Percentiles rank a stretch among this genome's conserved stretches.
Conservation (phyloP, 1,140 invertebrate species). For the Phocides pigmalion region DNA sequence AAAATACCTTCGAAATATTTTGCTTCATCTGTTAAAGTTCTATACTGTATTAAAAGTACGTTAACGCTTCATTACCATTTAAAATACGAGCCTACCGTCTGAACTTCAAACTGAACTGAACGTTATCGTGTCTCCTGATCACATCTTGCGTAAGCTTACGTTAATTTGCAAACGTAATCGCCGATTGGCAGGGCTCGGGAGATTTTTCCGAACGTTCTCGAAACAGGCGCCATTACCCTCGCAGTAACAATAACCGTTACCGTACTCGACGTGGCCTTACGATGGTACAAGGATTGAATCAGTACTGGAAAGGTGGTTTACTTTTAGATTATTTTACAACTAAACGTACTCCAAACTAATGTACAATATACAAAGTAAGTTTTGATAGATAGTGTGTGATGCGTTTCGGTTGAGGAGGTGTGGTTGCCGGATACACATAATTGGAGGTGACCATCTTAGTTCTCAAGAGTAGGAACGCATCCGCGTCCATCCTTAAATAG, state of each 20-base stretch:
- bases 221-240: conserved; percentile 32
- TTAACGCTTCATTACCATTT: background rate
- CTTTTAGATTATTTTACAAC: conserved; percentile 2
- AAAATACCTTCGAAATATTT: too few relatives aligned
- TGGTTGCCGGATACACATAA: too few relatives aligned
- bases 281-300: conserved; percentile 8
- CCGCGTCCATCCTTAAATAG: too few relatives aligned
- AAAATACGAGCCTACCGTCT: background rate
- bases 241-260: conserved; percentile 39
- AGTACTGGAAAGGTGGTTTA: conserved; percentile 12
- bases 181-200: conserved; percentile 30
- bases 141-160: conserved; percentile 16
- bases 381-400: too few relatives aligned
- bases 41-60: background rate
- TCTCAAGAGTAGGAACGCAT: too few relatives aligned
- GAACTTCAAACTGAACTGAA: background rate
- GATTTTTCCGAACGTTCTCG: conserved; percentile 33
- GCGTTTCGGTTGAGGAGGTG: too few relatives aligned
- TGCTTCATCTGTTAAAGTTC: too few relatives aligned
- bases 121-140: background rate
- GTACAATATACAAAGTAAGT: too few relatives aligned
- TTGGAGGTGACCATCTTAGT: too few relatives aligned
- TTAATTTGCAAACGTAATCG: conserved; percentile 33
- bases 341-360: too few relatives aligned
- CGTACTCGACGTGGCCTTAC: conserved; percentile 16